These are phyloP conservation scores for Mythimna pallens DNA, from an alignment of 2,888 invertebrate species.

Conservation along the genomic window DNA sequence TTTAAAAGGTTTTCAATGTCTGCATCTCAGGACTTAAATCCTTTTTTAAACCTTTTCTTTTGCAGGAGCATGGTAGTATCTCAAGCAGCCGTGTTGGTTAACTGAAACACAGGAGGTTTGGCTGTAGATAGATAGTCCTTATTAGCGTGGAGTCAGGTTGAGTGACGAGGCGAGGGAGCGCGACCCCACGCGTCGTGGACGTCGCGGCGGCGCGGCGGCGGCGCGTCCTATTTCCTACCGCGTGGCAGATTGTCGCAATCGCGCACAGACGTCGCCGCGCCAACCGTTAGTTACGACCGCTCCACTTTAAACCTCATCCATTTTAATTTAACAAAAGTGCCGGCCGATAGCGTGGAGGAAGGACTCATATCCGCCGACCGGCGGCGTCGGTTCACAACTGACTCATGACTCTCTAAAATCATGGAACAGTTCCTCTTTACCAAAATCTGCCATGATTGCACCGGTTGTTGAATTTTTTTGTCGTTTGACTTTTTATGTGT, in stretches of 20 bases:
- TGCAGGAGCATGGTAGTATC: background rate
- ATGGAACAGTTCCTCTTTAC: conserved; percentile 50
- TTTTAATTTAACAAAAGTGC: conserved; percentile 90
- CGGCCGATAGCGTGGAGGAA: conserved; percentile 89
- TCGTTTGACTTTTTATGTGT: too few relatives aligned
- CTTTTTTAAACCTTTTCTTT: background rate
- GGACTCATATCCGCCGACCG: conserved; percentile 87
- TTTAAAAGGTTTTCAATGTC: background rate
- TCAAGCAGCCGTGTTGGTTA: background rate
- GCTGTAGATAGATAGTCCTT: conserved; percentile 15
- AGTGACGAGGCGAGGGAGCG: conserved; percentile 65
- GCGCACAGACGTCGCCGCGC: conserved; percentile 81
- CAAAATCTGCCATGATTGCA: conserved; percentile 25
- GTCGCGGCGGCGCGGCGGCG: conserved; percentile 39
- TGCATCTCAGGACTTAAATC: background rate
- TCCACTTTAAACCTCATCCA: conserved; percentile 90
- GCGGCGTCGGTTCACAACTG: conserved; percentile 71
- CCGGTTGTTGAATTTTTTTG: background rate
- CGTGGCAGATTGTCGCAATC: conserved; percentile 79
- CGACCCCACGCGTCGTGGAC: conserved; percentile 81
- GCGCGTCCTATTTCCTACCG: conserved; percentile 79
- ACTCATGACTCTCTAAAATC: conserved; percentile 63
- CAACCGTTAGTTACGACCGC: conserved; percentile 88
- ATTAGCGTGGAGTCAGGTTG: conserved; percentile 61
- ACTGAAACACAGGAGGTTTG: conserved; percentile 8